phyloP scores from a whole-genome alignment of 2,797 vertebrate species.

The Prionace glauca region DNA sequence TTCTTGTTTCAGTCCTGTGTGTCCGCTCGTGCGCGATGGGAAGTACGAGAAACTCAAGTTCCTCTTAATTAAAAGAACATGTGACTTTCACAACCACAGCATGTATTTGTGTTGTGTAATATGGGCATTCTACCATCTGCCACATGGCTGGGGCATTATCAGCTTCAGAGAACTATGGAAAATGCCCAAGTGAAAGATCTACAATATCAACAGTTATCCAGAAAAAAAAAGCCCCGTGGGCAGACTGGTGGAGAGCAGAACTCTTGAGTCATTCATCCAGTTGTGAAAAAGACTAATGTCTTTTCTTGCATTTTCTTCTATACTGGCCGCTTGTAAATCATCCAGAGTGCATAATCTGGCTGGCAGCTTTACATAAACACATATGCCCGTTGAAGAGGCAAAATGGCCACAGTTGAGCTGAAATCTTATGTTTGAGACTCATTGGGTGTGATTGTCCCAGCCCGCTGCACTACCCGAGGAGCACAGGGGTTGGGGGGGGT shows the following conservation, averaged over 20 bases:
- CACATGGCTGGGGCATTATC: neutral
- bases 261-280: neutral
- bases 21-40: neutral
- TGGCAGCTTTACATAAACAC: neutral
- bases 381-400: neutral
- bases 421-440: neutral
- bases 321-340: neutral
- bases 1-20: neutral
- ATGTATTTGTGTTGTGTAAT: neutral
- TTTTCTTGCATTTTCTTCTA: neutral
- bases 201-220: neutral
- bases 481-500: too few species aligned
- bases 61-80: neutral
- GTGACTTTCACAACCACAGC: neutral
- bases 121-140: neutral
- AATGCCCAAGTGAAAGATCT: neutral
- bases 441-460: too few species aligned
- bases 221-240: too few species aligned
- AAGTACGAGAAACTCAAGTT: neutral
- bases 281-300: neutral
- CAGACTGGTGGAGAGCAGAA: neutral
- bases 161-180: neutral
- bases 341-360: neutral
- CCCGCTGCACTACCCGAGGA: too few species aligned
- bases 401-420: neutral